Evolutionary conservation across 2,113 vertebrate species (phyloP).

Genomic region (Paedocypris sp.): DNA sequence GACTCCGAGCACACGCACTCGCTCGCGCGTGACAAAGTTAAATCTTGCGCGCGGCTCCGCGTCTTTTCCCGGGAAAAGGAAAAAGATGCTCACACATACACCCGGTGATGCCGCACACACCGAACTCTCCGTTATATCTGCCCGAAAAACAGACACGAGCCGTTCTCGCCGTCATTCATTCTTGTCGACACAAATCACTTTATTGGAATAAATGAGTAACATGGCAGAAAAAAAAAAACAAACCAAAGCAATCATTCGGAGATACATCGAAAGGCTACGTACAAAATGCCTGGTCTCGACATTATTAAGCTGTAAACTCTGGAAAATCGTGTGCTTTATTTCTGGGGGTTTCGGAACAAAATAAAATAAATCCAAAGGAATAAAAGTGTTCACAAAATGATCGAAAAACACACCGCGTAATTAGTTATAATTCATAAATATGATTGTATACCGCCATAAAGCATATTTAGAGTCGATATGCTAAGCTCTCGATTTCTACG

Average conservation of each 20-base stretch:
- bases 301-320: conserved; percentile 39
- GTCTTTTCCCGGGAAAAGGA: too few relatives aligned
- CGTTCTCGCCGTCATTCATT: conserved; percentile 1
- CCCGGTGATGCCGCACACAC: too few relatives aligned
- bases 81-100: too few relatives aligned
- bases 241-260: conserved; percentile 44
- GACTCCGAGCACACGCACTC: too few relatives aligned
- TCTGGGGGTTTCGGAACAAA: conserved; percentile 24
- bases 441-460: conserved; percentile 47
- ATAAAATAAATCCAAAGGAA: conserved; percentile 25
- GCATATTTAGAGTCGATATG: conserved; percentile 31
- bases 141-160: conserved; percentile 1
- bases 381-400: conserved; percentile 34
- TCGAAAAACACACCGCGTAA: conserved; percentile 30
- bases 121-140: not conserved
- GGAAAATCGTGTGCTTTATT: conserved; percentile 31
- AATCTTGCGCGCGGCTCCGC: too few relatives aligned
- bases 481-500: conserved; percentile 28
- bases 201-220: conserved; percentile 51
- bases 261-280: conserved; percentile 34
- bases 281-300: conserved; percentile 32
- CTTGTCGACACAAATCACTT: conserved; percentile 48
- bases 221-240: conserved; percentile 50
- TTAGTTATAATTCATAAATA: conserved; percentile 39
- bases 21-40: too few relatives aligned